phyloP scores from a whole-genome alignment of 92 coral and sea anemone species.

The Heteractis magnifica region DNA sequence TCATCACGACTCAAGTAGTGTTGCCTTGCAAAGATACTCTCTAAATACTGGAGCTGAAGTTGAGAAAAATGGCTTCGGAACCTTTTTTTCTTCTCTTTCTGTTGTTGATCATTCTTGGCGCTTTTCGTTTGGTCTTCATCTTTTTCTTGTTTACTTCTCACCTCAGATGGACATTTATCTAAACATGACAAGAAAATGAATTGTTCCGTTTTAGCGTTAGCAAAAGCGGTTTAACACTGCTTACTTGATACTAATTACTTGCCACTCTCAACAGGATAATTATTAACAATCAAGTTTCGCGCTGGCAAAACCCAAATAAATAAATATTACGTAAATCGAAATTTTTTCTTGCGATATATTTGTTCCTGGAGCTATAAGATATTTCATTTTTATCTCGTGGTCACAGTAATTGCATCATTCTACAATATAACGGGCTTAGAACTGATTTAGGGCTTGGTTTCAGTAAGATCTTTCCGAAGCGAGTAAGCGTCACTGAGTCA shows the following conservation, averaged over 20 bases:
- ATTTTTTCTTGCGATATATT: no score
- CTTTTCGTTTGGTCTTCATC: neutral
- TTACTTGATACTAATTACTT: neutral
- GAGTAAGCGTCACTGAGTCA: no score
- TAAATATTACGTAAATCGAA: no score
- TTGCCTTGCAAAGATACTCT: conserved; percentile 77
- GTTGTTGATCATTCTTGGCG: conserved; percentile 19
- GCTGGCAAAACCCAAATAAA: no score
- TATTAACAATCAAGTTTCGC: no score
- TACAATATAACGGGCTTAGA: no score
- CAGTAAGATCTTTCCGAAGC: no score
- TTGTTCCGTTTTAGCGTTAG: conserved; percentile 5
- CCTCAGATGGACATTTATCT: conserved; percentile 2
- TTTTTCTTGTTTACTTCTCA: conserved; percentile 8
- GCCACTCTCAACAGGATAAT: neutral
- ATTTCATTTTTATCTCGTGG: no score
- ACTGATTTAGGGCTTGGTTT: no score
- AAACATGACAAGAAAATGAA: neutral
- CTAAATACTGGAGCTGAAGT: conserved; percentile 79
- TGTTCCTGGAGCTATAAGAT: no score
- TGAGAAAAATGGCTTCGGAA: conserved; percentile 84
- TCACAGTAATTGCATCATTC: no score
- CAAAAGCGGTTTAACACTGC: neutral
- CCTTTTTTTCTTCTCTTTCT: conserved; percentile 60
- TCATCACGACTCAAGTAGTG: conserved; percentile 91